phyloP scores from a whole-genome alignment of 2,113 vertebrate species.

The Ia io region DNA sequence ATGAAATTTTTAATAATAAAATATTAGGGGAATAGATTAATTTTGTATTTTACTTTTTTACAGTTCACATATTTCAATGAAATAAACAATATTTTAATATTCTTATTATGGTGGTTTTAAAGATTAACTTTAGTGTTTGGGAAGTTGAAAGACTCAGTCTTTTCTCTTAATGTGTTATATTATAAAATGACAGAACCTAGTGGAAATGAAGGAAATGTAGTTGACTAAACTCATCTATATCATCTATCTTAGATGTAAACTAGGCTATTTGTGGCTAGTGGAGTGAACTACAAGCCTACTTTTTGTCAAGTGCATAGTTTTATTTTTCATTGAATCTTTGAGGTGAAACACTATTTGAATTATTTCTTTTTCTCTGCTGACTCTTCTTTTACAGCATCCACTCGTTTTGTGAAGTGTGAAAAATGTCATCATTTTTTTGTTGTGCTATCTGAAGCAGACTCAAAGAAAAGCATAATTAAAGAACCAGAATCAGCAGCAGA shows the following conservation, averaged over 20 bases:
- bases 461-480: constrained; percentile 95
- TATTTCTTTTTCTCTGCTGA: constrained; percentile 18
- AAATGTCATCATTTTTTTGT: constrained; percentile 99
- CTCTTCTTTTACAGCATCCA: constrained; percentile 87
- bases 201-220: constrained; percentile 12
- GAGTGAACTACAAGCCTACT: neutral
- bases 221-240: neutral
- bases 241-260: neutral
- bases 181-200: constrained; percentile 42
- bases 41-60: neutral
- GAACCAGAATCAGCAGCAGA: constrained; percentile 95
- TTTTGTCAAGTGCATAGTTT: constrained; percentile 13
- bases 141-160: neutral
- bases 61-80: neutral
- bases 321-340: neutral
- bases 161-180: constrained; percentile 24
- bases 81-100: neutral
- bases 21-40: neutral
- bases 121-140: neutral
- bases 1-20: neutral
- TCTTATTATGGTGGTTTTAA: neutral
- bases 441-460: constrained; percentile 96
- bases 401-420: constrained; percentile 98
- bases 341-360: neutral
- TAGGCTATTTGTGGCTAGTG: neutral